Conservation (phyloP, 2,888 invertebrate genomes). For the Drosophila vallismaia region DNA sequence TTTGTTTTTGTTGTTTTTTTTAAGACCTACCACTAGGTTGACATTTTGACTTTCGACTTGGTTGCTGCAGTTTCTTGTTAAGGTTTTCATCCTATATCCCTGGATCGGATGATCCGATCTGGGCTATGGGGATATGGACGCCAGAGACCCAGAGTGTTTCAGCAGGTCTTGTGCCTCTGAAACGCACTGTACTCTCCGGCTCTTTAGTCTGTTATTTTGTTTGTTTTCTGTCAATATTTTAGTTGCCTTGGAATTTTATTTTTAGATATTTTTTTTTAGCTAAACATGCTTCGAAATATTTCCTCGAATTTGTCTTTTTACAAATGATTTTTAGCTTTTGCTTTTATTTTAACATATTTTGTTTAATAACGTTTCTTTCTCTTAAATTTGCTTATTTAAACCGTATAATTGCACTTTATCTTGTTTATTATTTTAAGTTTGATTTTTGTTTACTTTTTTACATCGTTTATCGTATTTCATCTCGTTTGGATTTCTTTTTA, state of each 20-base stretch:
- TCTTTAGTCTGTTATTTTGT: conserved; percentile 39
- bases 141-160: conserved; percentile 11
- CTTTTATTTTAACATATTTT: conserved; percentile 51
- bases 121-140: neutral
- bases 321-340: conserved; percentile 55
- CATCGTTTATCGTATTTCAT: conserved; percentile 28
- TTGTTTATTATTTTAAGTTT: conserved; percentile 46
- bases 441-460: conserved; percentile 41
- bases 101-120: neutral
- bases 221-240: conserved; percentile 34
- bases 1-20: conserved; percentile 13
- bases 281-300: conserved; percentile 63
- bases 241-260: conserved; percentile 61
- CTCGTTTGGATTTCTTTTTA: conserved; percentile 11
- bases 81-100: conserved; percentile 13
- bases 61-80: conserved; percentile 36
- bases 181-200: conserved; percentile 29
- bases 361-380: conserved; percentile 49
- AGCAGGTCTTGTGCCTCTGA: neutral
- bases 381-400: conserved; percentile 72
- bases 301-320: no score
- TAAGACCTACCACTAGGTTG: conserved; percentile 59
- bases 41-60: conserved; percentile 50
- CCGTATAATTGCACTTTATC: conserved; percentile 78
- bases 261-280: conserved; percentile 46